phyloP scores from a whole-genome alignment of 2,797 vertebrate species.

The Hipposideros larvatus region DNA sequence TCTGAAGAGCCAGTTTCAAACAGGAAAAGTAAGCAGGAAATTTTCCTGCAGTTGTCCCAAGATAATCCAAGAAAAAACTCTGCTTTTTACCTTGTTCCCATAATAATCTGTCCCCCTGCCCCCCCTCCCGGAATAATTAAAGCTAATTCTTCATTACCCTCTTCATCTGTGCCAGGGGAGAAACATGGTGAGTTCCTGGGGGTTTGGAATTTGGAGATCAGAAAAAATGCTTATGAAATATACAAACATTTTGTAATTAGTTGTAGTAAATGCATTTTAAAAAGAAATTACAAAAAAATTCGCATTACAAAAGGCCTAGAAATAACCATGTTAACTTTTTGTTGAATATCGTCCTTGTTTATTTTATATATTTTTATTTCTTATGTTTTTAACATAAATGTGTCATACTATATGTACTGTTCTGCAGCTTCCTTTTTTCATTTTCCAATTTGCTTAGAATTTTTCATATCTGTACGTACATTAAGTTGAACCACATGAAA shows the following conservation, averaged over 20 bases:
- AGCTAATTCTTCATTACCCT: neutral
- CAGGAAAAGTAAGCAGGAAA: slow-evolving; percentile 57
- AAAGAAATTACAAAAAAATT: slow-evolving; percentile 2
- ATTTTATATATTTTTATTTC: slow-evolving; percentile 8
- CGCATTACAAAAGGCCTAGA: neutral
- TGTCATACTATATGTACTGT: neutral
- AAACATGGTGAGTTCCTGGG: neutral
- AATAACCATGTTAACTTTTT: neutral
- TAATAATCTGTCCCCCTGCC: slow-evolving; percentile 30
- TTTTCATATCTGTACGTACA: neutral
- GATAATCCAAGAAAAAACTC: slow-evolving; percentile 49
- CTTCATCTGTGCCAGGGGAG: neutral
- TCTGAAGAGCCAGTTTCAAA: slow-evolving; percentile 68
- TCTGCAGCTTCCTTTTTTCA: neutral
- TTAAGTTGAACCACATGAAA: neutral
- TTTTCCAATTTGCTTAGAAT: slow-evolving; percentile 4
- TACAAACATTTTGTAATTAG: neutral
- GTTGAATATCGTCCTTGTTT: neutral
- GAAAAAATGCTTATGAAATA: slow-evolving; percentile 31
- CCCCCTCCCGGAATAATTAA: neutral
- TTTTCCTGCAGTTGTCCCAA: slow-evolving; percentile 26
- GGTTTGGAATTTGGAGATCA: neutral
- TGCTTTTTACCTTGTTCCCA: neutral
- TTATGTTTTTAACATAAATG: neutral
- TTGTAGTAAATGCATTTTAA: neutral